Evolutionary conservation across 1,140 invertebrate species (phyloP), one percentile per base, ranked within the genome.

Genomic region (Papilio polytes): DNA sequence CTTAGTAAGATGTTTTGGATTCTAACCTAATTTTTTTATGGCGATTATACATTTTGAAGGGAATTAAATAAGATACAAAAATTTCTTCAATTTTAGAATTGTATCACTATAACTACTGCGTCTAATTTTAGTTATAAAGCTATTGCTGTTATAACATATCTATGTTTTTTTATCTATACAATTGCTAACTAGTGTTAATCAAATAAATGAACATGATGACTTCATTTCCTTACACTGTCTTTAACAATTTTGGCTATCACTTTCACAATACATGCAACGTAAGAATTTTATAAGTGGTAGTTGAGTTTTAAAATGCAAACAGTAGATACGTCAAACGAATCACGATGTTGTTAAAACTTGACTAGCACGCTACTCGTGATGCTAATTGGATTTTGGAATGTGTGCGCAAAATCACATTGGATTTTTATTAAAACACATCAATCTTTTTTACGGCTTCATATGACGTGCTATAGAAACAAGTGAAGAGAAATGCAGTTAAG

Each of bases 391-490:
- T 70, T 70, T 26, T 70, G 63, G 63, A 36, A 70, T 70, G 26
- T 70, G 26, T 18, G 63, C 63, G 63, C 26, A 70, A 1, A 66
- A 15, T 15, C 59, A 66, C 59, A 66, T 31, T 66, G 22, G 63
- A 66, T 31, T 70, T 70, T 70, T 70, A 70, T 70, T 70, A 31
- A 70, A 31, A 70, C 63, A 70, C 63, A 70, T 66, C 26, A 66
- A 66, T 70, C 63, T 13, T 70, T 31, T 70, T 70, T 36, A 70
- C 6, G 63, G 63, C 12, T 70, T 31, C 22, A 36, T 36, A 70
- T 66, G 12, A n/a, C 0, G 9, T 66, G 63, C 63, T 36, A 31
- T 22, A 66, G 9, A 7, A 66, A 7, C 10, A 66, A 66, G 3
- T 31, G 22, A 36, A 66, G 26, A 1, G 26, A 66, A 66, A 66